phyloP scores from a whole-genome alignment of 2,888 invertebrate genomes.

The Deroplatys truncata region DNA sequence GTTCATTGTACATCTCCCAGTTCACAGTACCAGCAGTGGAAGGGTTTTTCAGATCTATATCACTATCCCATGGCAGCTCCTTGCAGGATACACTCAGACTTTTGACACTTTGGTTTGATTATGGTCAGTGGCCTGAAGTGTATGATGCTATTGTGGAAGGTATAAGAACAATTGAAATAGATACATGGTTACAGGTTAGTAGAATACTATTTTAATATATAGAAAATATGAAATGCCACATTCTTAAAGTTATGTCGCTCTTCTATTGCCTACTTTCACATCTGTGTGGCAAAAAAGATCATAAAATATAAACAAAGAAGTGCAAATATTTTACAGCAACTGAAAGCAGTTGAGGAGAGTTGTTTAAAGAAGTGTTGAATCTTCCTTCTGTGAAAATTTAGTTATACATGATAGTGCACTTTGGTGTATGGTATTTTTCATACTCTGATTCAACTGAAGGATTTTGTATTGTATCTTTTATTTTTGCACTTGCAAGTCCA shows the following conservation, averaged over 20 bases:
- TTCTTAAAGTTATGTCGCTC: too few species aligned
- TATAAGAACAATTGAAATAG: constrained; percentile 88
- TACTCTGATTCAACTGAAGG: too few species aligned
- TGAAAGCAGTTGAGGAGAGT: too few species aligned
- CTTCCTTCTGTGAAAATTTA: too few species aligned
- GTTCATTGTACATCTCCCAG: constrained; percentile 55
- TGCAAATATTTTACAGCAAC: neutral
- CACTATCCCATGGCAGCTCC: constrained; percentile 86
- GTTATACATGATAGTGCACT: too few species aligned
- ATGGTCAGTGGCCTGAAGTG: constrained; percentile 90
- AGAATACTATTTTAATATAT: neutral
- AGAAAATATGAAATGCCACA: neutral
- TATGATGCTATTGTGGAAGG: constrained; percentile 91
- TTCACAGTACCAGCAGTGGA: constrained; percentile 92
- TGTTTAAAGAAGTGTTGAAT: too few species aligned
- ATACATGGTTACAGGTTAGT: constrained; percentile 89
- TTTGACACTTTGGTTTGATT: constrained; percentile 96
- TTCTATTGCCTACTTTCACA: neutral
- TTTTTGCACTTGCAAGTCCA: too few species aligned
- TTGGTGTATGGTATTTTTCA: too few species aligned
- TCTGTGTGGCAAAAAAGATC: neutral
- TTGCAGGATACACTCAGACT: constrained; percentile 95
- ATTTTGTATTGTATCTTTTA: too few species aligned
- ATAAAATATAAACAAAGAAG: neutral
- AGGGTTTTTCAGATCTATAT: constrained; percentile 94